These are phyloP conservation scores for Labeo catla DNA, from an alignment of 2,113 vertebrate genomes.

Conservation along the genomic window DNA sequence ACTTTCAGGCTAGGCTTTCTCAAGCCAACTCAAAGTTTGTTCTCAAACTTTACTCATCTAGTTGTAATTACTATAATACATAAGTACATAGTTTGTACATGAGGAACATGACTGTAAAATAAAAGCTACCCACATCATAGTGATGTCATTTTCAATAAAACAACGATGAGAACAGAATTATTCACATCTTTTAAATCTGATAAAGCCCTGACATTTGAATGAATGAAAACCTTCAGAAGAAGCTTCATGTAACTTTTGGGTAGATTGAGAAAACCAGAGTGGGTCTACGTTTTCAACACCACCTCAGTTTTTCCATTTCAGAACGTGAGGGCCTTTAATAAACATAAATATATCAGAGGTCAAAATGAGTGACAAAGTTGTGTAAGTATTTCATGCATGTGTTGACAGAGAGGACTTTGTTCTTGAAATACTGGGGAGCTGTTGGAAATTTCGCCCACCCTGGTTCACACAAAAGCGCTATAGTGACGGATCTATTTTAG, in stretches of 20 bases:
- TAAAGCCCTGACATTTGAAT: not conserved
- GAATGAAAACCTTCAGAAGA: not conserved
- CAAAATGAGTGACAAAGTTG: not conserved
- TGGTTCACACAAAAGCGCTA: not conserved
- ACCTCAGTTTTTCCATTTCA: not conserved
- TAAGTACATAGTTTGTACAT: no score
- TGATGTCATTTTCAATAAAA: not conserved
- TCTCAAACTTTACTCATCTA: no score
- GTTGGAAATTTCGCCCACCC: not conserved
- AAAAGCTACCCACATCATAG: not conserved
- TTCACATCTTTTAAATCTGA: not conserved
- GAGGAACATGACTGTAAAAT: no score
- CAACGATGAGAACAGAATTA: not conserved
- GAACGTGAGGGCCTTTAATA: not conserved
- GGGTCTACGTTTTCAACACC: not conserved
- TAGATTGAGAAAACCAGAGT: not conserved
- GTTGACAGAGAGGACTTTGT: not conserved
- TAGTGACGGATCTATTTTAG: slow-evolving; percentile 14
- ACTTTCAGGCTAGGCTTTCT: no score
- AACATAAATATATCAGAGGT: not conserved
- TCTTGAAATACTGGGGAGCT: not conserved
- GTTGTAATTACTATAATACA: no score
- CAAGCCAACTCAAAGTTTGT: no score
- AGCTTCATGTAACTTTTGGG: not conserved
- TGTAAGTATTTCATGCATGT: not conserved